These are phyloP conservation scores for Eumerus sabulonum DNA, from an alignment of 2,888 invertebrate genomes.

Conservation along the genomic window DNA sequence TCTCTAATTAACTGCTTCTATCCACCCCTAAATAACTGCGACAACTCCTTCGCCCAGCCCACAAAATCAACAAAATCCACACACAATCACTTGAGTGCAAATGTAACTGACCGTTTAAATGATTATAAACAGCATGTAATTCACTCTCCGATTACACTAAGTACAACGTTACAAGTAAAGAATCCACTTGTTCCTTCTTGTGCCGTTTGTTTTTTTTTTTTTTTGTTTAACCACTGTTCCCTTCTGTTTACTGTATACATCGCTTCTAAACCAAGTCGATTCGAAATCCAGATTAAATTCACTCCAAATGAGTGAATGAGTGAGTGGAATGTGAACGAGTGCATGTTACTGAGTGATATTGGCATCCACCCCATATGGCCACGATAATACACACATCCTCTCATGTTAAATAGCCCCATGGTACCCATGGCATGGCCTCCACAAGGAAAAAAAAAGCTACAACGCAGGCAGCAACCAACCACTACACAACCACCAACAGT, in stretches of 20 bases:
- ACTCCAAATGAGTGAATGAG: constrained; percentile 8
- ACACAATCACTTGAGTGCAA: constrained; percentile 21
- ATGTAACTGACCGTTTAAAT: constrained; percentile 63
- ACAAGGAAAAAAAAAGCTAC: neutral
- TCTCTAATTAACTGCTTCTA: neutral
- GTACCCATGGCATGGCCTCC: constrained; percentile 29
- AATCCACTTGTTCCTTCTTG: constrained; percentile 42
- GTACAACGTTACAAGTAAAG: constrained; percentile 39
- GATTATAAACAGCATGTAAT: constrained; percentile 55
- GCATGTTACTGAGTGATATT: no score
- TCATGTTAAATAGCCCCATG: constrained; percentile 18
- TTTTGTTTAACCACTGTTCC: no score
- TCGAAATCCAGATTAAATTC: neutral
- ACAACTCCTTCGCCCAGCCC: neutral
- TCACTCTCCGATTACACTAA: constrained; percentile 53
- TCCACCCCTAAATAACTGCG: neutral
- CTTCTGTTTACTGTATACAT: constrained; percentile 21
- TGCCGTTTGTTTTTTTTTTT: neutral
- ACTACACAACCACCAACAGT: constrained; percentile 44
- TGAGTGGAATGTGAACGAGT: constrained; percentile 9
- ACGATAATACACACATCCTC: constrained; percentile 46
- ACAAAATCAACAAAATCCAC: constrained; percentile 38
- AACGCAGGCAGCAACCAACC: constrained; percentile 6
- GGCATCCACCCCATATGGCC: constrained; percentile 42
- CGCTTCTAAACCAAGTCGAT: constrained; percentile 24